Evolutionary conservation across 1,140 invertebrate genomes (phyloP), one percentile per base, ranked within the genome.

Genomic region (Drosophila arizonae): DNA sequence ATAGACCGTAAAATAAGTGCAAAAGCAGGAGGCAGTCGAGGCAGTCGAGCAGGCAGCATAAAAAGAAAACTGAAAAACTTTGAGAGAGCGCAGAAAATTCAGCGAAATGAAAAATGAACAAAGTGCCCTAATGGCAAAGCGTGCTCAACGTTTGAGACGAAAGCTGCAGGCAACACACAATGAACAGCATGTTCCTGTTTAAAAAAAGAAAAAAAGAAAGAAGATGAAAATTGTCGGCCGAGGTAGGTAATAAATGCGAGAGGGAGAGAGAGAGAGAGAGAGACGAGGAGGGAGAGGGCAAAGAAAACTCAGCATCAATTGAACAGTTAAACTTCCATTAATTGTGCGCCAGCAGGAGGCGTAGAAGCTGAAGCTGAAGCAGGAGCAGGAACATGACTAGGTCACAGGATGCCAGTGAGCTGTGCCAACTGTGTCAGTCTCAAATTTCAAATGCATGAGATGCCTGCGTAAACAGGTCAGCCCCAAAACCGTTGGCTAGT

Each of bases 301-400:
- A 66, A 71, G 80, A 77, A 84, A 79, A 82, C 52, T 57, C 87
- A 56, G 75, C 84, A 82, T 74, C 88, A 89, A 90, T 90, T 90
- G 88, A 90, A 90, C 88, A 90, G 88, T 90, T 90, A 90, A 90
- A 90, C 84, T 90, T 90, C 84, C 88, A 90, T 90, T 90, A 90
- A 90, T 90, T 90, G 88, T 90, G 55, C 76, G 66, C 78, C 64
- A 64, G n/a, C 51, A 15, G 54, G 5, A 33, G 26, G 36, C 8
- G 6, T 11, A n/a, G 62, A 6, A 28, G 1, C 0, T 4, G 54
- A 39, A 39, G 36, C 36, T 11, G 36, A 1, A 39, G 10, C 36
- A 13, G 36, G 11, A 36, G 36, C 36, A 39, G 36, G 1, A 39
- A 10, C 36, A 13, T 10, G 11, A 36, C n/a, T 46, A 15, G 46